phyloP scores from a whole-genome alignment of 2,797 vertebrate species.

The Thunnus albacares region DNA sequence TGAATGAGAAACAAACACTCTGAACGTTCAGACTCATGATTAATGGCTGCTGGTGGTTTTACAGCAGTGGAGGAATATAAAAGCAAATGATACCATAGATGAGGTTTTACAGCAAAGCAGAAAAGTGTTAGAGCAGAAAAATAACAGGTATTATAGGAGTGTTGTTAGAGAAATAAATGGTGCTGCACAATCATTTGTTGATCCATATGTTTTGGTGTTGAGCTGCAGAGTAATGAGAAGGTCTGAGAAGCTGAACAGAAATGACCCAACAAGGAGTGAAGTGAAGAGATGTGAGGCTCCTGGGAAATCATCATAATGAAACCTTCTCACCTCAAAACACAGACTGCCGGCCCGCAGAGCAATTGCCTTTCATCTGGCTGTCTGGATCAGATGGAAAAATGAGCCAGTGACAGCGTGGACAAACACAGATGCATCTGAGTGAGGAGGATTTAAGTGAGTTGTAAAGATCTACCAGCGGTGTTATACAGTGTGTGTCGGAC shows the following conservation, averaged over 20 bases:
- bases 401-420: conserved; percentile 22
- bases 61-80: conserved; percentile 11
- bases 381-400: conserved; percentile 31
- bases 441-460: conserved; percentile 38
- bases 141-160: conserved; percentile 7
- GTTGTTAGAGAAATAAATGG: conserved; percentile 10
- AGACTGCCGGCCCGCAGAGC: not conserved
- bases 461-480: conserved; percentile 6
- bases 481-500: not conserved
- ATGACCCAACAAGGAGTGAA: conserved; percentile 34
- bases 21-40: conserved; percentile 19
- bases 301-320: conserved; percentile 62
- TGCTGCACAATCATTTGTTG: conserved; percentile 32
- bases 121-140: conserved; percentile 10
- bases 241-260: conserved; percentile 29
- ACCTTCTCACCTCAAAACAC: conserved; percentile 37
- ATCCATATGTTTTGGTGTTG: conserved; percentile 30
- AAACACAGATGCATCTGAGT: conserved; percentile 32
- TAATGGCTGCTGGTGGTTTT: conserved; percentile 28
- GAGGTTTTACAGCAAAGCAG: conserved; percentile 1
- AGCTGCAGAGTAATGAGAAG: conserved; percentile 54
- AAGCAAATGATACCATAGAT: conserved; percentile 16
- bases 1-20: conserved; percentile 31
- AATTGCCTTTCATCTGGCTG: conserved; percentile 14
- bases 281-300: conserved; percentile 48